Percentiles rank a stretch among this genome's conserved stretches.
Evolutionary conservation across 2,888 invertebrate species (phyloP).

Genomic region (Euzetes globulus): DNA sequence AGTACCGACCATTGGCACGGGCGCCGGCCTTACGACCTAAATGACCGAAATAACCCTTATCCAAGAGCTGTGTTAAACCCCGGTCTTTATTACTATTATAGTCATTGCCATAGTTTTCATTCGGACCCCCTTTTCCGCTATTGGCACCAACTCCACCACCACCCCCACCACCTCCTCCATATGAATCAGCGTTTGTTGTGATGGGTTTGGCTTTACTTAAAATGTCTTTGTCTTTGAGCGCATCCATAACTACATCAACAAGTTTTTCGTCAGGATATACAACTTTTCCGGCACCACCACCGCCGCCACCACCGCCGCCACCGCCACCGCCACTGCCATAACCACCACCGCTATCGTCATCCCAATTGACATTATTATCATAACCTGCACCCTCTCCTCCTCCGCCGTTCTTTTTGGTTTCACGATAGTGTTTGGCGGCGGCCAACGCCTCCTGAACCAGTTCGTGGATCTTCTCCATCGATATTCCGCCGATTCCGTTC

Average conservation of each 20-base stretch:
- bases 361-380: conserved; percentile 28
- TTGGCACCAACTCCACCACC: background rate
- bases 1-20: conserved; percentile 18
- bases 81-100: background rate
- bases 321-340: background rate
- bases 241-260: background rate
- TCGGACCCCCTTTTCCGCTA: background rate
- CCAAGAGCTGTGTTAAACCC: background rate
- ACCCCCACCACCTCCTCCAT: background rate
- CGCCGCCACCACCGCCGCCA: background rate
- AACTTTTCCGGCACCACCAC: background rate
- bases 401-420: background rate
- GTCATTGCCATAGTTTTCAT: background rate
- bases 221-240: background rate
- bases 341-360: conserved; percentile 25
- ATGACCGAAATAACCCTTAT: conserved; percentile 16
- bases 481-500: conserved; percentile 26
- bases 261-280: background rate
- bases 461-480: conserved; percentile 29
- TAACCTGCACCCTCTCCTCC: background rate
- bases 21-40: conserved; percentile 8
- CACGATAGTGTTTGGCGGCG: conserved; percentile 27
- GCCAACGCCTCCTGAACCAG: conserved; percentile 29
- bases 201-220: background rate
- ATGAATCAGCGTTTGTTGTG: background rate